Percentiles rank a stretch among this genome's conserved stretches.
Conservation (phyloP, 1,140 invertebrate species). For the Micrasema minimum region DNA sequence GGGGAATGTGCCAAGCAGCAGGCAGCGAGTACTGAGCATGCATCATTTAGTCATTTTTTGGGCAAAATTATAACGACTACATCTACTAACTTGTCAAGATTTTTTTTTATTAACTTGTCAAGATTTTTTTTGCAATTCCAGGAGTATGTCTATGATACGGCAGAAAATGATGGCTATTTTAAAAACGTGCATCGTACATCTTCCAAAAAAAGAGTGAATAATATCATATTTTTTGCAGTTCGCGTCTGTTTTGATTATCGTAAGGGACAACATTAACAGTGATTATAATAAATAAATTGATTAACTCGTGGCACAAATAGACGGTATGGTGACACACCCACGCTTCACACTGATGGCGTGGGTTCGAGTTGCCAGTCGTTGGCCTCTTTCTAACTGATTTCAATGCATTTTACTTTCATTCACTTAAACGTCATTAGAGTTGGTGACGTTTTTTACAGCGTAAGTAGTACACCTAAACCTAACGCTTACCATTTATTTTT, state of each 20-base stretch:
- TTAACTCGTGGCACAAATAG: constrained; percentile 8
- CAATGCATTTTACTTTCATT: constrained; percentile 17
- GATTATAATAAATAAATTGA: constrained; percentile 6
- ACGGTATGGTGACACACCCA: constrained; percentile 13
- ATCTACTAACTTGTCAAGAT: neutral
- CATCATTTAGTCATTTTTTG: constrained; percentile 25
- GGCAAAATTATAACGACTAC: constrained; percentile 23
- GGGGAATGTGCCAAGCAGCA: neutral
- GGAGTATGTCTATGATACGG: no score
- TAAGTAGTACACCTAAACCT: neutral
- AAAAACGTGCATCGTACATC: no score
- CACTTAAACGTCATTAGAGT: constrained; percentile 4
- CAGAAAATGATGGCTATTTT: no score
- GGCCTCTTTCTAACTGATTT: constrained; percentile 22
- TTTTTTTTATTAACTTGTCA: neutral
- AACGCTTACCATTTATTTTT: no score
- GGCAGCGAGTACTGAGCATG: no score
- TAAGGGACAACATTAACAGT: neutral
- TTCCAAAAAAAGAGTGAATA: no score
- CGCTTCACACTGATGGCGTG: constrained; percentile 5
- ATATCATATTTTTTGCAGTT: no score
- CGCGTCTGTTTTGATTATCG: neutral
- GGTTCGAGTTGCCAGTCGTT: constrained; percentile 21
- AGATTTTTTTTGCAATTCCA: no score
- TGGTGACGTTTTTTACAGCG: constrained; percentile 12